Base-by-base conservation (phyloP, 2,113 vertebrate genomes). In the Corythaixoides concolor region DNA sequence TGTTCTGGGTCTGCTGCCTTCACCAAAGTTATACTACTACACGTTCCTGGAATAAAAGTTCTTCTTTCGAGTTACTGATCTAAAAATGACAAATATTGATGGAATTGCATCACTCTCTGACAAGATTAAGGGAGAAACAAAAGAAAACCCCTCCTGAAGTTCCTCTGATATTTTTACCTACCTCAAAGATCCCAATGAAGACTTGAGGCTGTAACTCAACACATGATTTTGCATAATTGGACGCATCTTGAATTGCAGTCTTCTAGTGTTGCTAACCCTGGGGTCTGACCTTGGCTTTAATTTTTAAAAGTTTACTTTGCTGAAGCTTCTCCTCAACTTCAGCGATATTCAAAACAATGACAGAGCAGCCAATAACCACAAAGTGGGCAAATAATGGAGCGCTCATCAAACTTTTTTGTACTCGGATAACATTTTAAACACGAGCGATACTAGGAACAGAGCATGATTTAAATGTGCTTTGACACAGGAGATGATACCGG, bases 281-380 rank as follows among this genome's bases (percentile, higher is more conserved):
- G 37, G 85, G 80, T 37, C 79, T 85, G 90, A 81, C 89, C 93
- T 92, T 62, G 79, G 35, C 59, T 93, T 96, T 94, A 96, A 94
- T 90, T 93, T 97, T 97, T 89, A 89, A 94, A 72, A 95, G 69
- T 95, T 92, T 90, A 49, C 95, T 94, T 84, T 82, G 60, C 86
- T 56, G 69, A 90, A 62, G 83, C 58, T 79, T 93, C 88, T 93
- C 56, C 60, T 64, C 88, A 60, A 10, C 92, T 78, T 49, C 88
- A 64, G 64, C 5, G 68, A 70, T 60, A 56, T 21, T 49, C 60
- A 68, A 92, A 94, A 91, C 84, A 96, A 85, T 2, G 66, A 39
- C 39, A 56, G 68, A 75, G 78, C 70, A 69, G 74, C 70, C 78
- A 79, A 78, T 60, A 85, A 81, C 87, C 56, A 75, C 60, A 68